A percentile compares a stretch with the other conserved stretches of the same genome.
Conservation (phyloP, 53 echinoderm and acorn worm genomes). For the Mesocentrotus franciscanus region DNA sequence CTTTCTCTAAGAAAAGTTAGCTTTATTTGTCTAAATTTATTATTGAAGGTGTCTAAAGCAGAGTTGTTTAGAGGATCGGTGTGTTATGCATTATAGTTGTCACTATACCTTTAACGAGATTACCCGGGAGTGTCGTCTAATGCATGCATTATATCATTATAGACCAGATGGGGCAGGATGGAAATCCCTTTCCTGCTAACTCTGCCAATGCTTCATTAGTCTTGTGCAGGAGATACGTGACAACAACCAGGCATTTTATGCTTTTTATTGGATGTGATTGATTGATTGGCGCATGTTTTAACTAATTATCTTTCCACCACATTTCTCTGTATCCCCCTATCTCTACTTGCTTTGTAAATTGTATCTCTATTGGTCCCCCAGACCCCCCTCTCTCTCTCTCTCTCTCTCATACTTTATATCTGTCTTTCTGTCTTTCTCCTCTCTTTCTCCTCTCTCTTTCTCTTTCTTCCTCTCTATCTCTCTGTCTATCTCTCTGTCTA, state of each 20-base stretch:
- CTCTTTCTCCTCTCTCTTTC: neutral
- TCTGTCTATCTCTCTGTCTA: neutral
- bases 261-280: conserved; percentile 44
- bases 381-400: neutral
- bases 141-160: neutral
- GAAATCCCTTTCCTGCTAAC: neutral
- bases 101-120: neutral
- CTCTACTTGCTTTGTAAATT: neutral
- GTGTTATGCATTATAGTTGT: neutral
- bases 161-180: conserved; percentile 8
- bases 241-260: neutral
- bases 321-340: neutral
- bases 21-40: neutral
- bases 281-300: conserved; percentile 26
- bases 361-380: neutral
- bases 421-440: neutral
- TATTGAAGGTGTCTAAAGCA: neutral
- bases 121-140: neutral
- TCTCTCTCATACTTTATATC: neutral
- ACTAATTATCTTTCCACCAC: conserved; percentile 32
- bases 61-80: neutral
- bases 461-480: conserved; percentile 7
- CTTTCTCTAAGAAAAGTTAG: neutral
- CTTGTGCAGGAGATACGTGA: conserved; percentile 18
- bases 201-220: conserved; percentile 31